phyloP scores from a whole-genome alignment of 2,797 vertebrate genomes.

The Pangasius mekongensis region DNA sequence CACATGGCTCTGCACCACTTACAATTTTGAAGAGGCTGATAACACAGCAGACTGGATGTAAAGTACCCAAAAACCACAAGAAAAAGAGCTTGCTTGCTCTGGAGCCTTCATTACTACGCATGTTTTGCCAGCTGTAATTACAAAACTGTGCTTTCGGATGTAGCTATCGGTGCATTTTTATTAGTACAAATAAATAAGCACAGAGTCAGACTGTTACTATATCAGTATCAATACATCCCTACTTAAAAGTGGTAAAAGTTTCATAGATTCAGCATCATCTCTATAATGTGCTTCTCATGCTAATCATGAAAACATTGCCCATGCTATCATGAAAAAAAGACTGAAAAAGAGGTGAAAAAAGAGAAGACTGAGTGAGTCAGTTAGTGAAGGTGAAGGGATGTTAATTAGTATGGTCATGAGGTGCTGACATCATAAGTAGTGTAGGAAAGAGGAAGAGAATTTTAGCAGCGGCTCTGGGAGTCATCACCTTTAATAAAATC shows the following conservation, averaged over 20 bases:
- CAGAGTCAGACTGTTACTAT: background rate
- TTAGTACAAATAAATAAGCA: background rate
- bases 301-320: background rate
- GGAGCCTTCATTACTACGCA: background rate
- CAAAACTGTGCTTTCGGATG: background rate
- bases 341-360: background rate
- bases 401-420: constrained; percentile 38
- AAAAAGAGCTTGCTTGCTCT: background rate
- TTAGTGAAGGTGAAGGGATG: background rate
- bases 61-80: background rate
- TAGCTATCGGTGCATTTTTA: background rate
- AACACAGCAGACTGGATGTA: background rate
- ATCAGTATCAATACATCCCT: background rate
- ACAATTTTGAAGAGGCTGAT: background rate
- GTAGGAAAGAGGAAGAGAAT: constrained; percentile 46
- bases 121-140: background rate
- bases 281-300: background rate
- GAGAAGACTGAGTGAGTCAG: background rate
- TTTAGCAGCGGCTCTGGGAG: constrained; percentile 47
- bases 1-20: too few species aligned
- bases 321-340: background rate
- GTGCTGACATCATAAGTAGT: constrained; percentile 43
- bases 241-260: background rate
- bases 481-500: constrained; percentile 63
- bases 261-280: background rate